Evolutionary conservation across 53 echinoderm and acorn worm species (phyloP).

Genomic region (Paelopatides confundens): DNA sequence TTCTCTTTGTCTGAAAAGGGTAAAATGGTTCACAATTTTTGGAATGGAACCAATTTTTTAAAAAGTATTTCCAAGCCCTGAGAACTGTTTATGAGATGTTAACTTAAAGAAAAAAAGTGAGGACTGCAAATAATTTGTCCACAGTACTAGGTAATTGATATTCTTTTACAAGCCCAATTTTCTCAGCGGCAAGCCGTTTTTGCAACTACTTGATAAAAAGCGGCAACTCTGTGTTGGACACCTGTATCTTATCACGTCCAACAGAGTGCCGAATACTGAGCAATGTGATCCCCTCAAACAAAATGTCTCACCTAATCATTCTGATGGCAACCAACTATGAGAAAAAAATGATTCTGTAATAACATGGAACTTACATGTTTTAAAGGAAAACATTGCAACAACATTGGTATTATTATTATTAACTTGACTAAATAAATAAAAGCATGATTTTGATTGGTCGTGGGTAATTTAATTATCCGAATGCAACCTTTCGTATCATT

Average conservation of each 20-base stretch:
- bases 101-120: neutral
- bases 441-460: neutral
- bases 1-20: too few species aligned
- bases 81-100: neutral
- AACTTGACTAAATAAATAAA: neutral
- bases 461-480: neutral
- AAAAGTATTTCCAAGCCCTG: neutral
- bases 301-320: slow-evolving; percentile 27
- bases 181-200: slow-evolving; percentile 41
- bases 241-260: slow-evolving; percentile 21
- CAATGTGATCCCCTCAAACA: slow-evolving; percentile 13
- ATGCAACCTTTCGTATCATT: neutral
- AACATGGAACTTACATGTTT: neutral
- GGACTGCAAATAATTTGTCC: slow-evolving; percentile 32
- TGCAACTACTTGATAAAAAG: slow-evolving; percentile 15
- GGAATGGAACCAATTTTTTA: neutral
- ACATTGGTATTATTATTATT: neutral
- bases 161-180: slow-evolving; percentile 31
- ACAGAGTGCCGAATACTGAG: neutral
- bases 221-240: slow-evolving; percentile 30
- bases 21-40: neutral
- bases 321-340: slow-evolving; percentile 14
- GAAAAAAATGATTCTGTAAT: neutral
- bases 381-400: neutral
- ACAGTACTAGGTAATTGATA: slow-evolving; percentile 7